A percentile compares a stretch with the other conserved stretches of the same genome.
phyloP scores from a whole-genome alignment of 2,113 vertebrate species.

The Edolisoma coerulescens region DNA sequence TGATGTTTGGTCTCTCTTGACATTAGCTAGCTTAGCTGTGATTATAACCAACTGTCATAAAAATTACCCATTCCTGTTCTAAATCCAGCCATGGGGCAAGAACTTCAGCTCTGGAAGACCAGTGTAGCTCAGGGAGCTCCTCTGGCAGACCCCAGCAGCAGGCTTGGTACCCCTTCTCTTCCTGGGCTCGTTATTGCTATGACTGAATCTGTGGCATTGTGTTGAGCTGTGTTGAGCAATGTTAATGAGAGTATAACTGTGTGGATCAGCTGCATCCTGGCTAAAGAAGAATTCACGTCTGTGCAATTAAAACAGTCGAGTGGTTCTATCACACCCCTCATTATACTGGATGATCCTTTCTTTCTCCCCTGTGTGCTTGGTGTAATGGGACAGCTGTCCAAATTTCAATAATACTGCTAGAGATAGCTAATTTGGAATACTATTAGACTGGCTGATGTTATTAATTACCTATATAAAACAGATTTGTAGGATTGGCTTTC shows the following conservation, averaged over 20 bases:
- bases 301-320: background rate
- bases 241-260: background rate
- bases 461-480: background rate
- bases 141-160: background rate
- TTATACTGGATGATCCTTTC: background rate
- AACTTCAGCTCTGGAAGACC: background rate
- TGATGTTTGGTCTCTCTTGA: background rate
- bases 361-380: background rate
- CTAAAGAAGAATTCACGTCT: background rate
- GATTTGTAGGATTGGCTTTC: background rate
- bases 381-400: background rate
- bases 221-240: background rate
- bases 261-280: background rate
- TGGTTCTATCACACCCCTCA: background rate
- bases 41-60: background rate
- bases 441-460: background rate
- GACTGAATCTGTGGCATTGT: background rate
- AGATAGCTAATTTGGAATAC: background rate
- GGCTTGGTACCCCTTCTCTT: background rate
- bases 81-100: background rate
- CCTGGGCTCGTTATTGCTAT: fast-evolving
- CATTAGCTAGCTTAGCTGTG: background rate
- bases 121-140: background rate
- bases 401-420: background rate
- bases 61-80: background rate